These are phyloP conservation scores for Cephalopterus ornatus DNA, from an alignment of 2,113 vertebrate species.

Conservation along the genomic window DNA sequence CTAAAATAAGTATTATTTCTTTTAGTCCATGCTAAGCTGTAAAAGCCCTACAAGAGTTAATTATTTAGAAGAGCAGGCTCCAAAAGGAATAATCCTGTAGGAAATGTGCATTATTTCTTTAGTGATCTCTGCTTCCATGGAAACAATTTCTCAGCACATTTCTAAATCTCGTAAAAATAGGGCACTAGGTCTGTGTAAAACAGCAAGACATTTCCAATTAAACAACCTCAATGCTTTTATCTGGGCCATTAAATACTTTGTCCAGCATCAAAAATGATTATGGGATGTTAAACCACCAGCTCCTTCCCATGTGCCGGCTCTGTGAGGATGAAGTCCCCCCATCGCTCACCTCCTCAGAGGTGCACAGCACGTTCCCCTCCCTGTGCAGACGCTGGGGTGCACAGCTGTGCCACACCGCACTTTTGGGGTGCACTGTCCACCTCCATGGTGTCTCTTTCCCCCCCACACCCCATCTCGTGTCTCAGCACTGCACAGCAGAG, in stretches of 20 bases:
- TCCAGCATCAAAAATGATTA: background rate
- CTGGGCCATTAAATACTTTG: conserved; percentile 46
- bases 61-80: conserved; percentile 11
- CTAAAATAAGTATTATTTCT: background rate
- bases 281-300: background rate
- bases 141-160: conserved; percentile 60
- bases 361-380: background rate
- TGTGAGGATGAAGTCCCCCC: background rate
- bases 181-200: conserved; percentile 54
- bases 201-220: conserved; percentile 56
- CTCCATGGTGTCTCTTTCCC: fast-evolving
- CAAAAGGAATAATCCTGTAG: conserved; percentile 30
- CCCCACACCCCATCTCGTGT: fast-evolving
- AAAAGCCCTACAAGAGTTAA: conserved; percentile 8
- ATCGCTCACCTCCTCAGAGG: background rate
- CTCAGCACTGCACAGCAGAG: background rate
- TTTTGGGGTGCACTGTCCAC: fast-evolving
- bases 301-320: fast-evolving
- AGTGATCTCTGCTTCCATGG: conserved; percentile 62
- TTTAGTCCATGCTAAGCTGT: background rate
- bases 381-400: fast-evolving
- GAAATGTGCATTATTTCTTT: conserved; percentile 35
- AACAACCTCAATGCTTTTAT: conserved; percentile 30
- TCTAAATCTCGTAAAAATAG: conserved; percentile 44
- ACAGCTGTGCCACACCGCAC: fast-evolving